Evolutionary conservation across 1,140 invertebrate genomes (phyloP).

Genomic region (Coenobita brevimanus): DNA sequence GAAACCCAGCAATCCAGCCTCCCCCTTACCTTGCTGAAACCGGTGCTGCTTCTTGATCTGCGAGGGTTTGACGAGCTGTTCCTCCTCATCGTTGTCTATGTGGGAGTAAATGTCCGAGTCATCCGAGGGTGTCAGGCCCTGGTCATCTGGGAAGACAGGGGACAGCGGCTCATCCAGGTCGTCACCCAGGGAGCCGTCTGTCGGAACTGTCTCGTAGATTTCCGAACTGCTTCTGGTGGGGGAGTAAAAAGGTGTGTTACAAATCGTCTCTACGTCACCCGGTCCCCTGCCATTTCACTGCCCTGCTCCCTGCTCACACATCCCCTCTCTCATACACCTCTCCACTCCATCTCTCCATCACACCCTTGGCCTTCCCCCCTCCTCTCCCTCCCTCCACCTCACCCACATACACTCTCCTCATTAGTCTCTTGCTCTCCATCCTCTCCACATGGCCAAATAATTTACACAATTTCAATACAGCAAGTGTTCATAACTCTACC

Average conservation of each 20-base stretch:
- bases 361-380: no score
- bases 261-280: no score
- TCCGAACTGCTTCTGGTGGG: conserved; percentile 79
- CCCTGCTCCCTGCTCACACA: no score
- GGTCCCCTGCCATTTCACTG: no score
- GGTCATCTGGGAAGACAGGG: conserved; percentile 73
- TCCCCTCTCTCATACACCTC: no score
- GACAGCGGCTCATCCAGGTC: conserved; percentile 75
- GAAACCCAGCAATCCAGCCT: not conserved
- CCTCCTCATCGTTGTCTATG: conserved; percentile 74
- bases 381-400: no score
- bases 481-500: no score
- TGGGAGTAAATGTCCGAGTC: conserved; percentile 82
- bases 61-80: conserved; percentile 76
- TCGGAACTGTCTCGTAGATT: conserved; percentile 86
- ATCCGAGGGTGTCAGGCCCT: conserved; percentile 78
- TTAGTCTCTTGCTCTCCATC: no score
- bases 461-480: not conserved
- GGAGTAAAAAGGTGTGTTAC: not conserved
- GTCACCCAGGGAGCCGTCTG: conserved; percentile 76
- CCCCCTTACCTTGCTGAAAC: conserved; percentile 70
- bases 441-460: no score
- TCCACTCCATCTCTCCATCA: no score
- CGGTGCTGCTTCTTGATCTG: conserved; percentile 75
- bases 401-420: no score